A percentile compares a stretch with the other conserved stretches of the same genome.
Evolutionary conservation across 2,797 vertebrate species (phyloP).

Genomic region (Schizothorax lantsangensis): DNA sequence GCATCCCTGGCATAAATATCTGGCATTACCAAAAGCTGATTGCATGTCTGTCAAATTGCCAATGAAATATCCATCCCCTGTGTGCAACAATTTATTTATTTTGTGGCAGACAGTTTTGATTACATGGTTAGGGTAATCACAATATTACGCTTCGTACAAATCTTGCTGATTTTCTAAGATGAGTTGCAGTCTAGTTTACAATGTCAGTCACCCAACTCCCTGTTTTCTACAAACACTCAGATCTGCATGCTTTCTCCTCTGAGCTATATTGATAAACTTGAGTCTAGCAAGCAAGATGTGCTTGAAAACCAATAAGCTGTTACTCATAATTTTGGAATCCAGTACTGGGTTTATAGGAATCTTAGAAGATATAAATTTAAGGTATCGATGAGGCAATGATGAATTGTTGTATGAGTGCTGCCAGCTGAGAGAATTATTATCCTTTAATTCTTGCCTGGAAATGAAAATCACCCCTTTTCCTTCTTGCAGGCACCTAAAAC

Average conservation of each 20-base stretch:
- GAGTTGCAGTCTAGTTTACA: slow-evolving; percentile 6
- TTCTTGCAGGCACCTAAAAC: slow-evolving; percentile 36
- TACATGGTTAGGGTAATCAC: slow-evolving; percentile 29
- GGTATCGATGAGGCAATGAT: slow-evolving; percentile 53
- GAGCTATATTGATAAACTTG: slow-evolving; percentile 60
- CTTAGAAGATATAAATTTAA: slow-evolving; percentile 36
- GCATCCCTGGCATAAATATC: background rate
- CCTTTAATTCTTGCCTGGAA: slow-evolving; percentile 52
- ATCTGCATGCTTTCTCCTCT: slow-evolving; percentile 45
- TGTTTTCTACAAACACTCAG: slow-evolving; percentile 33
- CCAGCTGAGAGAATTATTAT: slow-evolving; percentile 46
- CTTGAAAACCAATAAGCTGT: slow-evolving; percentile 60
- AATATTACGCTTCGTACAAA: background rate
- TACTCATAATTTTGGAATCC: slow-evolving; percentile 62
- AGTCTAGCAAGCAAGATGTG: slow-evolving; percentile 49
- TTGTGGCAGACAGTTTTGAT: slow-evolving; percentile 35
- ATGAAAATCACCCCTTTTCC: slow-evolving; percentile 44
- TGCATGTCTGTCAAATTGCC: slow-evolving; percentile 21
- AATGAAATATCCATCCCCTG: slow-evolving; percentile 23
- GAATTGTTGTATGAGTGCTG: slow-evolving; percentile 39
- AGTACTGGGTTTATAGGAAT: slow-evolving; percentile 49
- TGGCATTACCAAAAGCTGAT: slow-evolving; percentile 21
- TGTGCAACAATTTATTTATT: slow-evolving; percentile 43
- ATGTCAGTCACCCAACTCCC: slow-evolving; percentile 11
- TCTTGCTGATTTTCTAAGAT: slow-evolving; percentile 25